Evolutionary conservation across 2,797 vertebrate species (phyloP).

Genomic region (Microcaecilia unicolor): DNA sequence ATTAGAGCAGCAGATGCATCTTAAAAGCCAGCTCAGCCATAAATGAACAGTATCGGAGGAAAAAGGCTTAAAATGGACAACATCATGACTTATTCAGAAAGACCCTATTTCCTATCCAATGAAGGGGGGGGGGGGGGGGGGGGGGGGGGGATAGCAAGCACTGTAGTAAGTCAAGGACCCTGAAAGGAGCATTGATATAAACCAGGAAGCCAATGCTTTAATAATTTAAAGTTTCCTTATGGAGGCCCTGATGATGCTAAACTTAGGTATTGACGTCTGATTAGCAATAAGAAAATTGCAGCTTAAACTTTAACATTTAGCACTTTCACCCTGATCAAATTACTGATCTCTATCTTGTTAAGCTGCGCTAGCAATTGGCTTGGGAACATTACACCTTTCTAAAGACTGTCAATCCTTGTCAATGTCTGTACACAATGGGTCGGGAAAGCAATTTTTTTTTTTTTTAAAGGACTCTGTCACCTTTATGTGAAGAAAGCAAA

Average conservation of each 20-base stretch:
- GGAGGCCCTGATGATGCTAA: slow-evolving; percentile 47
- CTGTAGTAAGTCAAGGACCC: slow-evolving; percentile 24
- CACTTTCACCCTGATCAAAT: slow-evolving; percentile 75
- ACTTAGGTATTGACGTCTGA: slow-evolving; percentile 77
- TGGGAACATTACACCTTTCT: slow-evolving; percentile 83
- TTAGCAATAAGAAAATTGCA: slow-evolving; percentile 77
- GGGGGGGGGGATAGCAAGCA: too few species aligned
- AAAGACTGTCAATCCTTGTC: slow-evolving; percentile 80
- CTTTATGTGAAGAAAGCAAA: too few species aligned
- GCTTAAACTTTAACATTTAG: slow-evolving; percentile 74
- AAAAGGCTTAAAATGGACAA: slow-evolving; percentile 18
- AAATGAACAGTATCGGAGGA: slow-evolving; percentile 19
- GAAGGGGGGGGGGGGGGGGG: slow-evolving; percentile 12
- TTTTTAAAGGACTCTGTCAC: slow-evolving; percentile 64
- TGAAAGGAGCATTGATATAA: slow-evolving; percentile 33
- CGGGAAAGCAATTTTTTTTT: slow-evolving; percentile 51
- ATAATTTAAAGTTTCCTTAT: slow-evolving; percentile 60
- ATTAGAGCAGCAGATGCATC: too few species aligned
- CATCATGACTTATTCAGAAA: neutral
- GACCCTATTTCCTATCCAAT: slow-evolving; percentile 4
- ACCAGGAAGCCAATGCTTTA: slow-evolving; percentile 43
- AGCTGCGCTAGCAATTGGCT: slow-evolving; percentile 76
- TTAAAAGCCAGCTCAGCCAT: slow-evolving; percentile 26
- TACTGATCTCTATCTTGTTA: slow-evolving; percentile 89
- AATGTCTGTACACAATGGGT: slow-evolving; percentile 67